These are phyloP conservation scores for Nephotettix cincticeps DNA, from an alignment of 1,140 invertebrate species.

Conservation along the genomic window DNA sequence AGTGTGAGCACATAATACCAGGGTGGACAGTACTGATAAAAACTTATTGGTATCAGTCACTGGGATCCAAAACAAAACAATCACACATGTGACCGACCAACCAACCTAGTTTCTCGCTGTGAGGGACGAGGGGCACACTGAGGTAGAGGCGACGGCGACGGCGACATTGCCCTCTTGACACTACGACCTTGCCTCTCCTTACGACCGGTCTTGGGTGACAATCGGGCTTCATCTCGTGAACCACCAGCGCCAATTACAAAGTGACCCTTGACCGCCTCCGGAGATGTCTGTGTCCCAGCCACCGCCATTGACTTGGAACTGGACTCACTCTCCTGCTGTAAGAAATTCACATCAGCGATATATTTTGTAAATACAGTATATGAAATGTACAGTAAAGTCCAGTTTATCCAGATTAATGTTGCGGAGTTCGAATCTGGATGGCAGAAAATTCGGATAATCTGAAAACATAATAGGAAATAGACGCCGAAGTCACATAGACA, in stretches of 20 bases:
- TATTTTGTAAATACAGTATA: no score
- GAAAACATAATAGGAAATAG: not conserved
- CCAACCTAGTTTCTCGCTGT: conserved; percentile 9
- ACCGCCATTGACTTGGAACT: conserved; percentile 57
- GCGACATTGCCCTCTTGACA: conserved; percentile 62
- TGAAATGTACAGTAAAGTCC: no score
- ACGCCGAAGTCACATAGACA: not conserved
- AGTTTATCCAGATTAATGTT: no score
- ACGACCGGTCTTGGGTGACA: conserved; percentile 62
- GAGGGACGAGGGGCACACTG: not conserved
- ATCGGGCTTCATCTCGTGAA: conserved; percentile 54
- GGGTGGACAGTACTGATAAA: no score
- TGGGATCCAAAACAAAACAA: no score
- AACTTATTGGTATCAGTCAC: no score
- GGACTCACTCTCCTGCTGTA: conserved; percentile 31
- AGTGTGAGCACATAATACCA: no score
- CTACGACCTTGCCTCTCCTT: conserved; percentile 52
- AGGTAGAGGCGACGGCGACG: conserved; percentile 42
- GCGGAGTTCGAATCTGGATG: no score
- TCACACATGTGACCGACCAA: no score
- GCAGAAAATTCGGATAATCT: no score
- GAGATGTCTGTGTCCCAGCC: conserved; percentile 75
- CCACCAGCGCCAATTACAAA: conserved; percentile 60
- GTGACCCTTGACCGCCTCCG: conserved; percentile 61
- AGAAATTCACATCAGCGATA: not conserved